Conservation (phyloP, 2,797 vertebrate species). For the Acanthopagrus latus region DNA sequence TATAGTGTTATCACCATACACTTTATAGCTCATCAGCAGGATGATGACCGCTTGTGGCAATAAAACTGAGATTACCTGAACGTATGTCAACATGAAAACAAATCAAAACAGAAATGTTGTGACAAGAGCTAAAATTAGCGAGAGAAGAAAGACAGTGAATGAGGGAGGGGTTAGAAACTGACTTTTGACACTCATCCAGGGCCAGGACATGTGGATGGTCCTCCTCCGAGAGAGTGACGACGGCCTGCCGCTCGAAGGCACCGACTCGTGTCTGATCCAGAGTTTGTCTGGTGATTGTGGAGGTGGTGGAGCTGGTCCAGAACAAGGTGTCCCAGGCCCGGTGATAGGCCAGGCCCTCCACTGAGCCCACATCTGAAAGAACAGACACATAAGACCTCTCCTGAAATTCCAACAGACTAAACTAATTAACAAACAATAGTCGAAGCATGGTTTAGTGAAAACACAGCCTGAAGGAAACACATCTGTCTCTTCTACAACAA, state of each 20-base stretch:
- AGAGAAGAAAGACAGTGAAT: not conserved
- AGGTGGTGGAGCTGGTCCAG: conserved; percentile 98
- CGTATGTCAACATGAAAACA: not conserved
- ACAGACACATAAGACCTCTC: conserved; percentile 26
- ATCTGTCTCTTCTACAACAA: not conserved
- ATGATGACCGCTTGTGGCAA: not conserved
- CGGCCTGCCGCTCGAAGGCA: conserved; percentile 90
- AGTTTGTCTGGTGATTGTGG: conserved; percentile 94
- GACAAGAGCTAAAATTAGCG: not conserved
- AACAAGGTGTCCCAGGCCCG: conserved; percentile 95
- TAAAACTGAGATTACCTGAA: not conserved
- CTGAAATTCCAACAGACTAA: not conserved
- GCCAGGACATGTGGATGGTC: conserved; percentile 96
- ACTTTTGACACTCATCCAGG: conserved; percentile 98
- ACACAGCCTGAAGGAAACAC: not conserved
- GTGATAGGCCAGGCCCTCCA: conserved; percentile 97
- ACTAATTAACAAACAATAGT: not conserved
- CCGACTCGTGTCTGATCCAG: conserved; percentile 89
- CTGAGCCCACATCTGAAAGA: conserved; percentile 93
- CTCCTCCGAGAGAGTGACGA: conserved; percentile 95
- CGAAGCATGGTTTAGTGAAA: not conserved
- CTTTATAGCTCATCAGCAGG: not conserved
- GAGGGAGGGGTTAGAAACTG: conserved; percentile 26
- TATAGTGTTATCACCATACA: not conserved
- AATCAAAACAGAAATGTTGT: not conserved